phyloP scores from a whole-genome alignment of 2,888 invertebrate genomes.

The Polydrusus tereticollis region DNA sequence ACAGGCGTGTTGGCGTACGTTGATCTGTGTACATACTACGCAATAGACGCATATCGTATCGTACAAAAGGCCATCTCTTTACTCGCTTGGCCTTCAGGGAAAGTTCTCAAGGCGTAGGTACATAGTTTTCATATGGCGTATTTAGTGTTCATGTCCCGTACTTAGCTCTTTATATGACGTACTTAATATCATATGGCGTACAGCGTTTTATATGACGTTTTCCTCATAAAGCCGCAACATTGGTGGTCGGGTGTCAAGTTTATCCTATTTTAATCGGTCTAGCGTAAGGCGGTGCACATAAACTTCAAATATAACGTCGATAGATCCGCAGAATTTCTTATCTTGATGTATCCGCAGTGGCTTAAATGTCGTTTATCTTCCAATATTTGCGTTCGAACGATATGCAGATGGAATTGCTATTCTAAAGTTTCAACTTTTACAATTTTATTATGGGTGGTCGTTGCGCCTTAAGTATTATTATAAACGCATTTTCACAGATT shows the following conservation, averaged over 20 bases:
- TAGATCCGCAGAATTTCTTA: not conserved
- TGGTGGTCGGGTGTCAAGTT: not conserved
- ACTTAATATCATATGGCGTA: not conserved
- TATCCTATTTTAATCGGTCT: not conserved
- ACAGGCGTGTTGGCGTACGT: constrained; percentile 17
- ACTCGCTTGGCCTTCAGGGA: constrained; percentile 14
- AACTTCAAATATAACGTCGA: not conserved
- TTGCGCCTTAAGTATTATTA: too few species aligned
- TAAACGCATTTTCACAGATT: too few species aligned
- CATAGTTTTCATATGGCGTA: not conserved
- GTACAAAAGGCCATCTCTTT: constrained; percentile 10
- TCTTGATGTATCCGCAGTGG: too few species aligned
- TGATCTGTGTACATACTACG: constrained; percentile 13
- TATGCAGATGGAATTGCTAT: too few species aligned
- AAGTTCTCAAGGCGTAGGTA: too few species aligned
- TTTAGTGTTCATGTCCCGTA: not conserved
- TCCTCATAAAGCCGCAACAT: not conserved
- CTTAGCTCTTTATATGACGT: not conserved
- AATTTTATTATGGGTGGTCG: too few species aligned
- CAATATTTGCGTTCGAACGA: not conserved
- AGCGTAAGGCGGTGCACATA: constrained; percentile 9
- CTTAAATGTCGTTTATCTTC: too few species aligned
- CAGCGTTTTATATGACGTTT: not conserved
- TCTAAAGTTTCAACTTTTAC: too few species aligned
- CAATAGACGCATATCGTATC: not conserved